Conservation (phyloP, 2,888 invertebrate species). For the Latrodectus hesperus region DNA sequence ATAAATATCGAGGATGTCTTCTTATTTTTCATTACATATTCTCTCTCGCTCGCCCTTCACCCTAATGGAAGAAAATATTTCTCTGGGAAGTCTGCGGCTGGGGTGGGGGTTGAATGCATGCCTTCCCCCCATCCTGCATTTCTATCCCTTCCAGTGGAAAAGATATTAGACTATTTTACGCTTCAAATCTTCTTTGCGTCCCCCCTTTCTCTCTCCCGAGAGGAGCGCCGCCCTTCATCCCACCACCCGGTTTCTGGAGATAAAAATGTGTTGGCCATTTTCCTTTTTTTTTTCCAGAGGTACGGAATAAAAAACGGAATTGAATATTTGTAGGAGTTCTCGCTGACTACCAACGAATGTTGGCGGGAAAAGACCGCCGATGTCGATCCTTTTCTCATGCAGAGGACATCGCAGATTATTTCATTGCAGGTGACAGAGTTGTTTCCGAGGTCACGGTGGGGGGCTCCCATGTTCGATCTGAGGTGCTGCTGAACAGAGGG, state of each 20-base stretch:
- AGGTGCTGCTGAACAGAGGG: too few species aligned
- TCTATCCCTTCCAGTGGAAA: neutral
- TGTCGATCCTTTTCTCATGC: neutral
- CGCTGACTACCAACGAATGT: neutral
- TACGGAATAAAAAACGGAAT: neutral
- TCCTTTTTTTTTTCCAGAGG: neutral
- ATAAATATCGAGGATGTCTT: slow-evolving; percentile 2
- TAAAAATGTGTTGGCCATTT: neutral
- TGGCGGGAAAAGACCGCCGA: neutral
- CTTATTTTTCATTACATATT: slow-evolving; percentile 5
- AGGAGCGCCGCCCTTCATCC: neutral
- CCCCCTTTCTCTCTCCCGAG: neutral
- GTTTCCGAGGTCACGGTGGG: neutral
- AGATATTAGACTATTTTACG: slow-evolving; percentile 27
- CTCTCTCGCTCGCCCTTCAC: neutral
- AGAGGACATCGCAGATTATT: neutral
- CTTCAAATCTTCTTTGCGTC: neutral
- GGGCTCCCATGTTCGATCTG: too few species aligned
- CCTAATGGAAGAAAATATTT: slow-evolving; percentile 5
- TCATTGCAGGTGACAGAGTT: neutral
- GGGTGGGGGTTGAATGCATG: neutral
- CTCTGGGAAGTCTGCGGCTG: neutral
- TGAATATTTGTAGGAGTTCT: too few species aligned
- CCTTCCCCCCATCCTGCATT: neutral
- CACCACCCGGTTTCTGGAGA: neutral